These are phyloP conservation scores for Metalampra italica DNA, from an alignment of 2,888 invertebrate species.

Conservation along the genomic window DNA sequence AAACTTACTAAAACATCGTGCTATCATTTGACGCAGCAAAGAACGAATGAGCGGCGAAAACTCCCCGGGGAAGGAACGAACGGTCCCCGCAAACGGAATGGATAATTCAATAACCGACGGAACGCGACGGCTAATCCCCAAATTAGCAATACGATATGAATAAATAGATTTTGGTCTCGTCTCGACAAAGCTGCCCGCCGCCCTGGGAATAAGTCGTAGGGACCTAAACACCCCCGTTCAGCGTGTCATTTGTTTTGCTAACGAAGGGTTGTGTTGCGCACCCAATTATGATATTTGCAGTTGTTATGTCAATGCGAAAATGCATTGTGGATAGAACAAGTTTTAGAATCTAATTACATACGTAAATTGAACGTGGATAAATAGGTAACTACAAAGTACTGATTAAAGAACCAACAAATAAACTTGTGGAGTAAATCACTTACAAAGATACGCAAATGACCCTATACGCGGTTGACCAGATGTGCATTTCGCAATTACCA, in stretches of 20 bases:
- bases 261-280: constrained; percentile 55
- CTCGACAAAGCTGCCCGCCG: constrained; percentile 40
- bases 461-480: too few relatives aligned
- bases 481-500: too few relatives aligned
- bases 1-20: too few relatives aligned
- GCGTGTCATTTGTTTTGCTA: constrained; percentile 56
- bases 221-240: constrained; percentile 40
- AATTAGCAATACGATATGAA: constrained; percentile 78
- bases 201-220: constrained; percentile 38
- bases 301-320: constrained; percentile 22
- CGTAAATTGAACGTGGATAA: too few relatives aligned
- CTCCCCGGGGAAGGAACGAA: neutral
- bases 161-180: constrained; percentile 57
- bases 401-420: too few relatives aligned
- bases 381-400: too few relatives aligned
- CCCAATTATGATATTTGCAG: constrained; percentile 23
- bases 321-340: too few relatives aligned
- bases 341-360: too few relatives aligned
- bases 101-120: constrained; percentile 74
- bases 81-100: constrained; percentile 60
- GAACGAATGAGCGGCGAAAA: neutral
- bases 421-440: too few relatives aligned
- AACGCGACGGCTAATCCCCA: constrained; percentile 69
- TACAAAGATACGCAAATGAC: too few relatives aligned
- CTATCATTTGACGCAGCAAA: neutral